Evolutionary conservation across 2,113 vertebrate species (phyloP).

Genomic region (Upupa epops): DNA sequence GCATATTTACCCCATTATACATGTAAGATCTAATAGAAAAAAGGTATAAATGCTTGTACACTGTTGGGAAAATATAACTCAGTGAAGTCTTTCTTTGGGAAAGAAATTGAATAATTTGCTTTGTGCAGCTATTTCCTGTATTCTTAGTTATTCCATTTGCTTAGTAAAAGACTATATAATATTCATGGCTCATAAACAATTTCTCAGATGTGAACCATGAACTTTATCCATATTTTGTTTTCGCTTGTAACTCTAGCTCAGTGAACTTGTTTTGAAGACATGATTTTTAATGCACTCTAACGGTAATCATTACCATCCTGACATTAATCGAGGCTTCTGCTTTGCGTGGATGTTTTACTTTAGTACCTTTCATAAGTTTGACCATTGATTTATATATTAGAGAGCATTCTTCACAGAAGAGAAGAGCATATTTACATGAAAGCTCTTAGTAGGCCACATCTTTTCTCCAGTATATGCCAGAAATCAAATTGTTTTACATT

Average conservation of each 20-base stretch:
- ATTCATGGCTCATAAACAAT: conserved; percentile 26
- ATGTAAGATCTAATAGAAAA: neutral
- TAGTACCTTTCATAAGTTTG: neutral
- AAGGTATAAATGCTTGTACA: neutral
- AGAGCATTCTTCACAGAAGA: neutral
- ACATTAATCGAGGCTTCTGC: neutral
- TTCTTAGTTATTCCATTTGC: conserved; percentile 49
- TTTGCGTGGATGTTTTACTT: conserved; percentile 14
- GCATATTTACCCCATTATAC: neutral
- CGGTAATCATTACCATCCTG: neutral
- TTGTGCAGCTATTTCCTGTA: neutral
- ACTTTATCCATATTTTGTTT: conserved; percentile 3
- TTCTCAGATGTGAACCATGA: neutral
- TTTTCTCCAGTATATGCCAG: neutral
- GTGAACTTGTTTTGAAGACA: neutral
- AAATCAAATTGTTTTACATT: neutral
- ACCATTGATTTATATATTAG: neutral
- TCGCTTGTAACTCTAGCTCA: neutral
- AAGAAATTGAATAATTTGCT: neutral
- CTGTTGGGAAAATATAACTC: neutral
- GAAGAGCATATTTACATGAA: neutral
- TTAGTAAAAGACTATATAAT: conserved; percentile 47
- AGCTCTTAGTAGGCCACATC: neutral
- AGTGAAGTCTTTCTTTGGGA: neutral
- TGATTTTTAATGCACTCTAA: conserved; percentile 6